Percentiles rank a stretch among this genome's conserved stretches.
Conservation (phyloP, 2,888 invertebrate species). For the Oscheius sp. region DNA sequence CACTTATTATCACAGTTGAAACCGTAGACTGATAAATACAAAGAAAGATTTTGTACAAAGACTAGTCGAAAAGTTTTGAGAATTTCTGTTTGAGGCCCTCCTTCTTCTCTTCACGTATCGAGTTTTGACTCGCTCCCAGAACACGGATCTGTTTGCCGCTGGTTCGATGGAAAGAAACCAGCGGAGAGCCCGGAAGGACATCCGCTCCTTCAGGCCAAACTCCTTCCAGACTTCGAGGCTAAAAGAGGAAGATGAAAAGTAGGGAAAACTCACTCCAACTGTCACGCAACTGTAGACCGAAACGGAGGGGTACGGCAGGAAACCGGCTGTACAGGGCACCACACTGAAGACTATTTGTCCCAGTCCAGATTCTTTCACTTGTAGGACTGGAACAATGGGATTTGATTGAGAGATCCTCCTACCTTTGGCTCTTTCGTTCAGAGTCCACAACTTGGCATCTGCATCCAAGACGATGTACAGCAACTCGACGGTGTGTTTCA, state of each 20-base stretch:
- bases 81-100: constrained; percentile 51
- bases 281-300: constrained; percentile 57
- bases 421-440: constrained; percentile 52
- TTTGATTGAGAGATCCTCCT: background rate
- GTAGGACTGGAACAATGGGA: constrained; percentile 48
- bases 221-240: constrained; percentile 14
- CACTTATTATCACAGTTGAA: constrained; percentile 10
- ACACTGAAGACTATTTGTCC: constrained; percentile 63
- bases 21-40: constrained; percentile 19
- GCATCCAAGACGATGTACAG: constrained; percentile 59
- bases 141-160: constrained; percentile 68
- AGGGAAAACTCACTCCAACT: constrained; percentile 21
- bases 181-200: constrained; percentile 49
- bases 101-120: constrained; percentile 34
- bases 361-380: constrained; percentile 67
- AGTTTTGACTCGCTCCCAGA: constrained; percentile 48
- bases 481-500: constrained; percentile 30
- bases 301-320: constrained; percentile 65
- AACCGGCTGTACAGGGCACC: constrained; percentile 63
- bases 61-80: constrained; percentile 49
- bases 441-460: constrained; percentile 58
- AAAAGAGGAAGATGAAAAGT: background rate
- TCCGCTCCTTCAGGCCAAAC: constrained; percentile 21
- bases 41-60: constrained; percentile 26
- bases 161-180: constrained; percentile 62